Evolutionary conservation across 2,797 vertebrate species (phyloP), one percentile per base, ranked within the genome.

Genomic region (Pampus argenteus): DNA sequence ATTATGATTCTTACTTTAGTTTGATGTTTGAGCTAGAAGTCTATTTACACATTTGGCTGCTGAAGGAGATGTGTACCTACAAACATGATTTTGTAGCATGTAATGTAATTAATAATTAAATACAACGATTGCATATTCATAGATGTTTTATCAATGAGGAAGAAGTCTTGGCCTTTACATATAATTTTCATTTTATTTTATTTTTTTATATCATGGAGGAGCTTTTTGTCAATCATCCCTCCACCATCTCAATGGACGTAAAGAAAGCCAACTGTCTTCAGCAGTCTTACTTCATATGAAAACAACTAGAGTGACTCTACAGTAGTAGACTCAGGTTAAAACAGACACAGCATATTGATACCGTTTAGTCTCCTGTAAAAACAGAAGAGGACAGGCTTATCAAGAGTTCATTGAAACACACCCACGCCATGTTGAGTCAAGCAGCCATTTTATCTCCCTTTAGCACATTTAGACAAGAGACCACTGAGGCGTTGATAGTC

Each of bases 391-490:
- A 51, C 40, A 15, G 1, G 18, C 28, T 80, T 82, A 82, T 86
- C 78, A 66, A 3, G 54, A 75, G 48, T 67, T 15, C n/a, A 63
- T 59, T 61, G 11, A 68, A 81, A 85, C 65, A 34, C 40, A 15
- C 47, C 71, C 57, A 34, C 38, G 10, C 22, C 75, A 65, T 67
- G 70, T 77, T 78, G 58, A 82, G 62, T 80, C 68, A 74, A 76
- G 76, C 72, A 78, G 58, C 66, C 72, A 79, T 90, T 90, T 91
- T 78, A 85, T 90, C 84, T 89, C 56, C 68, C 68, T 76, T 84
- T 45, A 64, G 74, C 82, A 83, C 71, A 83, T 86, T 88, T 69
- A 66, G 49, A 83, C 62, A 74, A 67, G 76, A 74, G 55, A 59
- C 36, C 59, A 40, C 28, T 29, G 56, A 64, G 56, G 71, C 60